phyloP scores from a whole-genome alignment of 2,888 invertebrate genomes.

The Drosophila recens region DNA sequence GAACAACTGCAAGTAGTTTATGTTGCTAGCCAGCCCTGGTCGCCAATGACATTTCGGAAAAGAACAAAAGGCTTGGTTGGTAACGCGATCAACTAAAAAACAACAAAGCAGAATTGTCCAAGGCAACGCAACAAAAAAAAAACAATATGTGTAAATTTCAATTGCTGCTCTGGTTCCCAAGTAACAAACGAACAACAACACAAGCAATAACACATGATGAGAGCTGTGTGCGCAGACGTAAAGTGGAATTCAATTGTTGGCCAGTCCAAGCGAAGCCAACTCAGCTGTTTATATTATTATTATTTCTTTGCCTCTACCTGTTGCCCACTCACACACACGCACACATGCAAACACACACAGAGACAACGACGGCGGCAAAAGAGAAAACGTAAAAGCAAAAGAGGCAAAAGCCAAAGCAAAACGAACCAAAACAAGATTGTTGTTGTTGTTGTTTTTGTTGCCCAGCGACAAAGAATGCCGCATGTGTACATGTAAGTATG shows the following conservation, averaged over 20 bases:
- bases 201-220: constrained; percentile 7
- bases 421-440: constrained; percentile 41
- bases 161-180: constrained; percentile 44
- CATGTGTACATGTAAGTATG: background rate
- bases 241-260: constrained; percentile 41
- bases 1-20: background rate
- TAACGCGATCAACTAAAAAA: constrained; percentile 7
- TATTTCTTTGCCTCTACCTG: constrained; percentile 36
- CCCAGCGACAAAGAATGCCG: constrained; percentile 47
- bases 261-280: background rate
- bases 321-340: constrained; percentile 8
- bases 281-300: constrained; percentile 50
- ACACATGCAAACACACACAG: constrained; percentile 5
- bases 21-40: constrained; percentile 33
- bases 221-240: constrained; percentile 46
- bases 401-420: constrained; percentile 38
- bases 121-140: constrained; percentile 17
- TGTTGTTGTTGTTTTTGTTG: constrained; percentile 34
- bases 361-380: constrained; percentile 23
- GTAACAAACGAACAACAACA: constrained; percentile 14
- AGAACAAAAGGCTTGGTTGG: constrained; percentile 5
- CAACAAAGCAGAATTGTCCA: constrained; percentile 17
- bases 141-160: constrained; percentile 35
- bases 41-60: constrained; percentile 34
- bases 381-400: constrained; percentile 59